Base-by-base conservation (phyloP, 2,888 invertebrate genomes). In the Pristionchus japonicus region DNA sequence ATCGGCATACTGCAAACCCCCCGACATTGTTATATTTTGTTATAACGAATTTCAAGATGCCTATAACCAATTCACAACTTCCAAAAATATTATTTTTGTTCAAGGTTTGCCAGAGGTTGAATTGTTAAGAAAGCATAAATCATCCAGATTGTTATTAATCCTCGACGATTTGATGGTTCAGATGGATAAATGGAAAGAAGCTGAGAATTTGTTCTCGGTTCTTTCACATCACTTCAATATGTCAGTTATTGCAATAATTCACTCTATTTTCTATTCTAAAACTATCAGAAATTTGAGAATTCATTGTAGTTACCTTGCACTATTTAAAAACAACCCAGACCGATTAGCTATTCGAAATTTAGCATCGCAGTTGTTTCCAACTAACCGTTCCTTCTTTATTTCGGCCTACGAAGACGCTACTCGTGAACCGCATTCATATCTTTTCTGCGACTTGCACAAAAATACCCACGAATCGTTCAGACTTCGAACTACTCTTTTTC, bases 261-360 rank as follows among this genome's bases (percentile, higher is more conserved):
- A 82, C 82, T 82, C 82, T 2, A 82, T 82, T 47, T 82, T 82
- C 49, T 82, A 82, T 31, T 82, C 82, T 17, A 82, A 82, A 31
- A 77, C 77, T 3, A 77, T 82, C 31, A 82, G 82, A 49, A 43
- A 47, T 43, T 15, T 82, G 1, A 17, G 82, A 15, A 83, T 83
- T 4, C 83, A 83, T 17, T 83, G 15, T 4, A 34, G 31, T 15
- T 83, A 83, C 27, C 57, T 83, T 13, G 83, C 23, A 34, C 31
- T 83, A 3, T 83, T 83, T n/a, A 83, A 83, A 34, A 83, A 83
- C n/a, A 34, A 1, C 7, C 83, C 52, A 3, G 83, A 83, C n/a
- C 49, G 83, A 2, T 34, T 83, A 17, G 13, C 52, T 34, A 52
- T 83, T 34, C 83, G 83, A 17, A 83, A 83, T 37, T 17, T 83